Percentiles rank a stretch among this genome's conserved stretches.
phyloP scores from a whole-genome alignment of 2,888 invertebrate genomes.

The Lepidonotus clava region DNA sequence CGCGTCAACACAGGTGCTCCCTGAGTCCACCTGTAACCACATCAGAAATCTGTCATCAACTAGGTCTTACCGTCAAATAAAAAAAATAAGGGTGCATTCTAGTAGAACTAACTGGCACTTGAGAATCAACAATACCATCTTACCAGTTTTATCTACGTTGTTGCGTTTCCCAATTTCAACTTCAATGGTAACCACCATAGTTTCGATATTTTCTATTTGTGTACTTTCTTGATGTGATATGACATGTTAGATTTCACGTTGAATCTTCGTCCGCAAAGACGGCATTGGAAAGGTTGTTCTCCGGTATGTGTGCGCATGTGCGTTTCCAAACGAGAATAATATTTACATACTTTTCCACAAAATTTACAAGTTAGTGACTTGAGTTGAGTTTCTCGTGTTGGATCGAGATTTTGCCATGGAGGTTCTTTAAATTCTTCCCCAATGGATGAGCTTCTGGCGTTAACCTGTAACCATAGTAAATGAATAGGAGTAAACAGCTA shows the following conservation, averaged over 20 bases:
- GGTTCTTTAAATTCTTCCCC: not conserved
- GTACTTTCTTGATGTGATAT: not conserved
- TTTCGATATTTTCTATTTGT: not conserved
- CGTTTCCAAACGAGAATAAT: not conserved
- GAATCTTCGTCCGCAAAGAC: not conserved
- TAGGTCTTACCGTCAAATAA: too few relatives aligned
- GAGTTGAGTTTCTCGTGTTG: not conserved
- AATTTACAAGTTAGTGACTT: not conserved
- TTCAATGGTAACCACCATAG: too few relatives aligned
- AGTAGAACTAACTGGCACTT: too few relatives aligned
- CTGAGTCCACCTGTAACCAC: not conserved
- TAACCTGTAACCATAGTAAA: slow-evolving; percentile 18
- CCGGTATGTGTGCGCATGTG: slow-evolving; percentile 30
- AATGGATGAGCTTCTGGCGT: not conserved
- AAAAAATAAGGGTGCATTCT: too few relatives aligned
- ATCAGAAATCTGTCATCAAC: not conserved
- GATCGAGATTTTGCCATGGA: not conserved
- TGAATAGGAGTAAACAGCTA: too few relatives aligned
- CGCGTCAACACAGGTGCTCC: not conserved
- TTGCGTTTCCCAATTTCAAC: too few relatives aligned
- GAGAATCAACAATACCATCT: too few relatives aligned
- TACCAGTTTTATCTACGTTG: too few relatives aligned
- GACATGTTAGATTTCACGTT: not conserved
- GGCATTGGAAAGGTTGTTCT: slow-evolving; percentile 21
- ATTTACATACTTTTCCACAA: not conserved